Conservation (phyloP, 1,140 invertebrate species). For the Brachionus rotundiformis region DNA sequence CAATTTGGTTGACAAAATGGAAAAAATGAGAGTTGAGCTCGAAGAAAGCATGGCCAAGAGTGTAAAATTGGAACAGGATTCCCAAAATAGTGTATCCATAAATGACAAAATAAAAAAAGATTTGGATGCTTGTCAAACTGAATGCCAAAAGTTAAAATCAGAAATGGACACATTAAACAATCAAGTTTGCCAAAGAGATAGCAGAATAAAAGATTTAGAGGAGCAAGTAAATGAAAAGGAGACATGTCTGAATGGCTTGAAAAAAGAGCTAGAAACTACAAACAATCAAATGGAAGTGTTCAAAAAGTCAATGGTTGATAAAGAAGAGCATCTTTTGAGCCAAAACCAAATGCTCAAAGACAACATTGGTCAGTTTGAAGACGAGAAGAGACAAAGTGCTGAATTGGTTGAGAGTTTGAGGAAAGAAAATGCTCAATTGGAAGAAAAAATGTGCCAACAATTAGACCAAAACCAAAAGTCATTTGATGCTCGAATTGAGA, state of each 20-base stretch:
- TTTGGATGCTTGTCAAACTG: neutral
- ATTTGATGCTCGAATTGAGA: neutral
- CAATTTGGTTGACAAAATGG: neutral
- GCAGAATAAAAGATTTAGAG: neutral
- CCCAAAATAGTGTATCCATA: neutral
- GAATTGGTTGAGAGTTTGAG: neutral
- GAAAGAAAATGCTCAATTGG: neutral
- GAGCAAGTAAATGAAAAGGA: neutral
- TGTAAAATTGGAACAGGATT: neutral
- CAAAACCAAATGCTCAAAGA: neutral
- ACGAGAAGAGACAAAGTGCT: neutral
- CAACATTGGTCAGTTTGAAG: neutral
- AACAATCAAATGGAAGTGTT: neutral
- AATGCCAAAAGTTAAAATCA: neutral
- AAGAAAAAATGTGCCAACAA: neutral
- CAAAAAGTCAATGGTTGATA: neutral
- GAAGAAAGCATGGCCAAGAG: neutral
- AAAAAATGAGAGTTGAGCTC: neutral
- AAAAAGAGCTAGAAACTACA: neutral
- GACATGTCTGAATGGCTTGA: neutral
- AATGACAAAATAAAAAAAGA: neutral
- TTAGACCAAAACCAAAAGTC: neutral
- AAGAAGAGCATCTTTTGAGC: neutral
- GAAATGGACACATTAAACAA: neutral
- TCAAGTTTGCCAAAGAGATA: neutral